Conservation (phyloP, 2,888 invertebrate genomes). For the Lithophane semibrunnea region DNA sequence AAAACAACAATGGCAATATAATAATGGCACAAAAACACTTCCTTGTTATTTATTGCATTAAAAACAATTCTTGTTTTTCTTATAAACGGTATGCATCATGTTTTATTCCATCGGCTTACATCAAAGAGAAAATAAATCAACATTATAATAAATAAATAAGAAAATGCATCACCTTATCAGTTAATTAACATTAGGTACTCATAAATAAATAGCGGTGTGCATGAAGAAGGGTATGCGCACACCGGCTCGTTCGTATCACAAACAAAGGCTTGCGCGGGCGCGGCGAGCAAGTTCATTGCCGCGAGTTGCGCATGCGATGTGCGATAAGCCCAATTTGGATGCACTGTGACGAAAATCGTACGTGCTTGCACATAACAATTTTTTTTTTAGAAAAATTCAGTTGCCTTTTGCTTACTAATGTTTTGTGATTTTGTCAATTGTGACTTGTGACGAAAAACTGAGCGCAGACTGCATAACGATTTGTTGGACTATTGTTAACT, state of each 20-base stretch:
- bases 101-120: slow-evolving; percentile 15
- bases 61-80: slow-evolving; percentile 32
- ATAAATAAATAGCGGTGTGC: slow-evolving; percentile 53
- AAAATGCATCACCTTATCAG: slow-evolving; percentile 52
- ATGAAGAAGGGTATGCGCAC: slow-evolving; percentile 64
- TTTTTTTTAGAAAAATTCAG: slow-evolving; percentile 25
- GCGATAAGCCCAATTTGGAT: slow-evolving; percentile 78
- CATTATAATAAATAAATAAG: slow-evolving; percentile 51
- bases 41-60: slow-evolving; percentile 42
- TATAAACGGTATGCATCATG: background rate
- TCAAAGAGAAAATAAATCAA: slow-evolving; percentile 49
- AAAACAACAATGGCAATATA: slow-evolving; percentile 50
- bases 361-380: slow-evolving; percentile 60
- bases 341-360: slow-evolving; percentile 69
- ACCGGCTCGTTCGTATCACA: slow-evolving; percentile 59
- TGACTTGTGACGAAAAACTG: slow-evolving; percentile 34
- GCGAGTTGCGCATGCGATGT: slow-evolving; percentile 76
- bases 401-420: slow-evolving; percentile 46
- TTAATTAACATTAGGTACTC: slow-evolving; percentile 54
- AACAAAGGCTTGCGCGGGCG: slow-evolving; percentile 53
- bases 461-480: slow-evolving; percentile 24
- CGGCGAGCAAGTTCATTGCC: slow-evolving; percentile 81
- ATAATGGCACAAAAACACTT: slow-evolving; percentile 56
- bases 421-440: slow-evolving; percentile 40
- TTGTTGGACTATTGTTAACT: slow-evolving; percentile 22